Evolutionary conservation across 2,113 vertebrate species (phyloP).

Genomic region (Xenopus borealis): DNA sequence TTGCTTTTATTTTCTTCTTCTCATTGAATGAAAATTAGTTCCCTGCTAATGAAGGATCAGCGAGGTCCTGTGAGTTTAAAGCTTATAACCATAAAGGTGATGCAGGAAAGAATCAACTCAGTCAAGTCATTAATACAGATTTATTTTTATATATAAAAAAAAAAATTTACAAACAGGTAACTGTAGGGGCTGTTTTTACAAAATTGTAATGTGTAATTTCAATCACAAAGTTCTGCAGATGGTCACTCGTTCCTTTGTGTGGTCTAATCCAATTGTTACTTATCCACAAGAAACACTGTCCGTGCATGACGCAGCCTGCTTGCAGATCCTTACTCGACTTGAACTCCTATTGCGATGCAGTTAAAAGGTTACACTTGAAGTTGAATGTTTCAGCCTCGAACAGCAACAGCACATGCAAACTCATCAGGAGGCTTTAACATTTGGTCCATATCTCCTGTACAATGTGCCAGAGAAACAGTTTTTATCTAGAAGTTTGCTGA

Average conservation of each 20-base stretch:
- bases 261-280: constrained; percentile 54
- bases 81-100: too few species aligned
- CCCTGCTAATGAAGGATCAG: too few species aligned
- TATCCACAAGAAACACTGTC: constrained; percentile 65
- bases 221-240: constrained; percentile 69
- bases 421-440: constrained; percentile 64
- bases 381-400: constrained; percentile 64
- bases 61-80: too few species aligned
- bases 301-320: constrained; percentile 57
- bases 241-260: constrained; percentile 57
- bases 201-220: constrained; percentile 70
- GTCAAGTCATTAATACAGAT: constrained; percentile 68
- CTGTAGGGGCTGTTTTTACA: constrained; percentile 70
- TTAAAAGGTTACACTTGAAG: constrained; percentile 67
- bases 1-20: too few species aligned
- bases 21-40: too few species aligned
- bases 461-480: constrained; percentile 64
- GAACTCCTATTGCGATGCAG: constrained; percentile 68
- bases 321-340: constrained; percentile 64
- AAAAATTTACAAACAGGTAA: constrained; percentile 73
- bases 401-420: constrained; percentile 70
- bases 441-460: constrained; percentile 70
- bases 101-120: too few species aligned
- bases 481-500: neutral
- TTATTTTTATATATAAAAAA: constrained; percentile 80